phyloP scores from a whole-genome alignment of 1,140 invertebrate genomes.

The Dolichoris vasculosae region DNA sequence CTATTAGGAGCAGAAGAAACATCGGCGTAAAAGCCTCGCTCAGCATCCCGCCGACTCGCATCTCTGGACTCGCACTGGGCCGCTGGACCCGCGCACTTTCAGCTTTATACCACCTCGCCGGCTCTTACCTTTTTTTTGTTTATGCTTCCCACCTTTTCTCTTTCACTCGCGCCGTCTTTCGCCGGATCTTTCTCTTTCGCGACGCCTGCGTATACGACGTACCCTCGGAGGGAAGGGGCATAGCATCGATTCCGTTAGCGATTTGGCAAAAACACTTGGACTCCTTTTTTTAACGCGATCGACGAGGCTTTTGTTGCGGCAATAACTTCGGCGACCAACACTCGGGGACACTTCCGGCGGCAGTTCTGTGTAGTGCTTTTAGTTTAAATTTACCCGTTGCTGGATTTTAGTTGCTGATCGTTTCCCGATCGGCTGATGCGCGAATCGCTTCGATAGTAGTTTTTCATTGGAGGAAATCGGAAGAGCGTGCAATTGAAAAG shows the following conservation, averaged over 20 bases:
- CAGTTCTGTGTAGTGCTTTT: no score
- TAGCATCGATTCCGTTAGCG: conserved; percentile 37
- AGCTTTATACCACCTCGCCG: conserved; percentile 68
- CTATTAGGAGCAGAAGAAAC: conserved; percentile 57
- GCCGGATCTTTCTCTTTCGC: neutral
- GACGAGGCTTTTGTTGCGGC: neutral
- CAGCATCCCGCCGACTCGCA: conserved; percentile 69
- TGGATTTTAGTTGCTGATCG: no score
- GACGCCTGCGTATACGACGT: neutral
- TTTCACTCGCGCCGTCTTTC: conserved; percentile 50
- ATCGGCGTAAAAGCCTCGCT: conserved; percentile 56
- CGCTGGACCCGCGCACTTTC: conserved; percentile 67
- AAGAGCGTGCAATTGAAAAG: no score
- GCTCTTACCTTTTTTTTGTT: conserved; percentile 51
- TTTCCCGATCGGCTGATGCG: no score
- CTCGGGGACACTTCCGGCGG: no score
- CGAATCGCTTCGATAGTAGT: no score
- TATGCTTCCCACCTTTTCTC: conserved; percentile 22
- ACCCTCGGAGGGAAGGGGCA: neutral
- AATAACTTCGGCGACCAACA: no score
- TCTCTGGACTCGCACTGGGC: conserved; percentile 72
- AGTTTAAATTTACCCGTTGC: no score
- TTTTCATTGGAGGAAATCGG: no score
- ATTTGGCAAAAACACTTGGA: conserved; percentile 25
- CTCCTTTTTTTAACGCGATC: neutral